A percentile compares a stretch with the other conserved stretches of the same genome.
Evolutionary conservation across 1,140 invertebrate species (phyloP).

Genomic region (Leucophenga varia): DNA sequence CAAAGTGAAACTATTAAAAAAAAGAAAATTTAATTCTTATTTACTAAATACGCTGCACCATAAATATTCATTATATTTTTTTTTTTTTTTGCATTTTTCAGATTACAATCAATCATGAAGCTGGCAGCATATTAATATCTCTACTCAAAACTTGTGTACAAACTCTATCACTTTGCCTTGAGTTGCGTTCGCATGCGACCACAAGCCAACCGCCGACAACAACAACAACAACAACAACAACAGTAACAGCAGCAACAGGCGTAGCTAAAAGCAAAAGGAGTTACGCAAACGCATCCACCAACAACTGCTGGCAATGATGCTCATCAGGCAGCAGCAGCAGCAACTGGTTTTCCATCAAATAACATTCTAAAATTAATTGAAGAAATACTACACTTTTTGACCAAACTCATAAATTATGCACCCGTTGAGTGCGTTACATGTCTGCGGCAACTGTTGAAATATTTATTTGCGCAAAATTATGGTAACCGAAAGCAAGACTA

Average conservation of each 20-base stretch:
- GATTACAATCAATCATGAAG: constrained; percentile 69
- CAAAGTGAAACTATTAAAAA: too few species aligned
- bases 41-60: too few species aligned
- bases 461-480: constrained; percentile 76
- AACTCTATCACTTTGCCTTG: constrained; percentile 42
- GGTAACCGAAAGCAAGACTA: constrained; percentile 53
- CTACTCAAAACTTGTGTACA: constrained; percentile 60
- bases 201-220: constrained; percentile 8
- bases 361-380: constrained; percentile 62
- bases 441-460: constrained; percentile 79
- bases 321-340: constrained; percentile 28
- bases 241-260: neutral
- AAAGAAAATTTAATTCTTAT: too few species aligned
- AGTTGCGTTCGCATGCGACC: constrained; percentile 21
- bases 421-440: constrained; percentile 71
- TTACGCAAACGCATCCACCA: too few species aligned
- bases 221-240: constrained; percentile 1
- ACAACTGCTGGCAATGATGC: too few species aligned
- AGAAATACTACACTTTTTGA: constrained; percentile 75
- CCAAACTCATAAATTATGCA: constrained; percentile 68
- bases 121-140: constrained; percentile 67
- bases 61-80: too few species aligned
- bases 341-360: constrained; percentile 8
- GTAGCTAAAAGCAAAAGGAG: too few species aligned
- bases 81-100: constrained; percentile 33